Evolutionary conservation across 2,888 invertebrate species (phyloP), one percentile per base, ranked within the genome.

Genomic region (Sphaeridia pumilis): DNA sequence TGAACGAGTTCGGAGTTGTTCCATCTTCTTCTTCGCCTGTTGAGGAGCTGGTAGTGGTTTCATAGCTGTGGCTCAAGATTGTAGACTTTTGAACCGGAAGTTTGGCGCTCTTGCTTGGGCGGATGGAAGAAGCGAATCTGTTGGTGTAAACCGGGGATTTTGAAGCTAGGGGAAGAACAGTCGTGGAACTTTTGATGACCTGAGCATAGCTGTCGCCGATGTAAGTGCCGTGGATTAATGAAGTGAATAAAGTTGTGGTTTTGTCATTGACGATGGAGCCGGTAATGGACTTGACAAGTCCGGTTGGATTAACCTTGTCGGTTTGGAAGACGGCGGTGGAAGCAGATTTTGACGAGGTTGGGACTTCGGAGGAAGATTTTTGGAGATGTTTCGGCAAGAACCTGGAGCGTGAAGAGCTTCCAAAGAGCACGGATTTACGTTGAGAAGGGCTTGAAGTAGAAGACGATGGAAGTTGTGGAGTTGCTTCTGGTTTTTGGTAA

Each of bases 131-230:
- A 12, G 31, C 28, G 14, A 12, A 36, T n/a, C 43, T 14, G 12
- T 25, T 28, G 43, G 35, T 35, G 35, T 20, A 14, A 41, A 45
- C 21, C 44, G 46, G 22, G n/a, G 46, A 24, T 21, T 14, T 25
- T 7, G 24, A 12, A 17, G 10, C 26, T 10, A 36, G 26, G 42
- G 49, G 49, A 27, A 54, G 49, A 60, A 79, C 81, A 61, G 80
- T 82, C 0, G 83, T 82, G 0, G 83, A 82, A 61, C 82, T 83
- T 67, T 83, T 82, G 52, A 83, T 83, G 17, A 83, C 80, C 69
- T 84, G 83, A 0, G 83, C 83, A 65, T 84, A 84, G 48, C 82
- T 73, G 20, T 81, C 80, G 28, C 83, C 81, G 47, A 83, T 81
- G 4, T 80, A 69, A 2, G 83, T 84, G 2, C 56, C 56, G 49